Base-by-base conservation (phyloP, 2,888 invertebrate species). In the Habroteleia sp. region DNA sequence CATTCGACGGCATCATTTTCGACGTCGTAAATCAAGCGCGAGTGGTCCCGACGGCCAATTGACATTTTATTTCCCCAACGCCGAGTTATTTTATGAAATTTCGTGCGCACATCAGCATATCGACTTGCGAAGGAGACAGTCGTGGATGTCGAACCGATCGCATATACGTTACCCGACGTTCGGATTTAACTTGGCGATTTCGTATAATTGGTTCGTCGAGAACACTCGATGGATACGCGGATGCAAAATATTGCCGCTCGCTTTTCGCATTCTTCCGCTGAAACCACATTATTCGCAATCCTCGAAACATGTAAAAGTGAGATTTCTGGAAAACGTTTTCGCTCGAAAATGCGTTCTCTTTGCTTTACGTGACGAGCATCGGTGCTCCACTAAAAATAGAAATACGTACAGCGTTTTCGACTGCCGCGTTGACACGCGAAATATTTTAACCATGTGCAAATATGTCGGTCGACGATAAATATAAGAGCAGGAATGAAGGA, bases 281-380 rank as follows among this genome's bases (percentile, higher is more conserved):
- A 7, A 25, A 25, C 13, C 31, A 25, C 25, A 37, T 54, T 44
- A 50, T 39, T 35, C 37, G 65, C 17, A 35, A 54, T 23, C 54
- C 37, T 10, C 46, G 35, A 42, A 46, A 46, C 35, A 46, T 29
- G 66, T 54, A 54, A 46, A 54, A 52, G 37, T 46, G 66, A 66
- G 54, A 54, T 54, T 66, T 52, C 44, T 46, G 46, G 8, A 54
- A 46, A 54, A 46, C 31, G 42, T 39, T 41, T 50, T 52, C 52
- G 41, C 41, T 63, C 46, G 31, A 35, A 46, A 42, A 20, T 25
- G 41, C 41, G 41, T 23, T 41, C 20, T 14, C 11, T 23, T 44
- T 58, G 62, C 39, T 50, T 50, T 62, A 48, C 62, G 62, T 62
- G 48, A 62, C 48, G 41, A 35, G 62, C 48, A 50, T 50, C 27